phyloP scores from a whole-genome alignment of 2,888 invertebrate species.

The Sarcophaga variegata region DNA sequence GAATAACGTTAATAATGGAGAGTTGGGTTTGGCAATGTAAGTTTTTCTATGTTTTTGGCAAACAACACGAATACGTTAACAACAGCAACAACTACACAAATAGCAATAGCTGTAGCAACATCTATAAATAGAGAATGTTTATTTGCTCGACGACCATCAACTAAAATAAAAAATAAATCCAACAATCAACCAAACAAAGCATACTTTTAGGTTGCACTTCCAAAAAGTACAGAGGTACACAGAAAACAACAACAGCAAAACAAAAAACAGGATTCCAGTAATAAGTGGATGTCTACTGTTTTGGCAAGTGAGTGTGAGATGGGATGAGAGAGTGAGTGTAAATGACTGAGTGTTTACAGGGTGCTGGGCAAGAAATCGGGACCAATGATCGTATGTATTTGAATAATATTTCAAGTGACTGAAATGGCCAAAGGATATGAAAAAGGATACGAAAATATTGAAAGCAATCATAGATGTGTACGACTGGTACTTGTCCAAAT shows the following conservation, averaged over 20 bases:
- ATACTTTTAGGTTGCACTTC: constrained; percentile 20
- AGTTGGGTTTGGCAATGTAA: constrained; percentile 1
- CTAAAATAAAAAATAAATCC: constrained; percentile 19
- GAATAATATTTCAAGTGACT: too few relatives aligned
- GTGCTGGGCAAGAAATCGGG: too few relatives aligned
- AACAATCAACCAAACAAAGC: constrained; percentile 16
- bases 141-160: constrained; percentile 37
- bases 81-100: neutral
- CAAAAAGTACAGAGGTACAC: too few relatives aligned
- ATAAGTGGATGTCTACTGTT: constrained; percentile 10
- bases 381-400: too few relatives aligned
- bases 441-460: too few relatives aligned
- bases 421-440: too few relatives aligned
- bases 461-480: too few relatives aligned
- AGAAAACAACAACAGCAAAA: neutral
- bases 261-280: neutral
- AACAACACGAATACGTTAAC: too few relatives aligned
- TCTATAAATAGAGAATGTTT: constrained; percentile 2
- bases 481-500: too few relatives aligned
- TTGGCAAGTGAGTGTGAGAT: neutral
- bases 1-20: neutral
- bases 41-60: constrained; percentile 21
- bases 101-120: neutral
- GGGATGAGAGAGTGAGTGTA: too few relatives aligned
- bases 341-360: neutral